A percentile compares a stretch with the other conserved stretches of the same genome.
Evolutionary conservation across 2,113 vertebrate species (phyloP).

Genomic region (Donacobius atricapilla): DNA sequence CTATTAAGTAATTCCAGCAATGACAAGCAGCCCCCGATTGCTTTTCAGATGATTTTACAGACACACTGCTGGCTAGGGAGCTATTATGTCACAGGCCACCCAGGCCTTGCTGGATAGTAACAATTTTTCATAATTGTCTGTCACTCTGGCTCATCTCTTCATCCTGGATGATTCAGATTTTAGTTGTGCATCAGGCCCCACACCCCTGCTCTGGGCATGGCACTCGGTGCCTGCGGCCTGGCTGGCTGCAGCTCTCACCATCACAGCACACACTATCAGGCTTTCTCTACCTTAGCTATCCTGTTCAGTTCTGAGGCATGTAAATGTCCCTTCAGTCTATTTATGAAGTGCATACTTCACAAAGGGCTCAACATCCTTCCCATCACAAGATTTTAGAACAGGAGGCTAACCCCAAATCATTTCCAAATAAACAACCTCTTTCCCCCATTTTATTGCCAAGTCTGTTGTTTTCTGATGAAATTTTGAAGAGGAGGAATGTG

Average conservation of each 20-base stretch:
- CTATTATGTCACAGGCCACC: not conserved
- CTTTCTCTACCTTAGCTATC: not conserved
- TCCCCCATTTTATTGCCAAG: not conserved
- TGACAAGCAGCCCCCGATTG: not conserved
- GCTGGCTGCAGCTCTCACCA: not conserved
- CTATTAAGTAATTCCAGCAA: not conserved
- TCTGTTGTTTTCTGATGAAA: not conserved
- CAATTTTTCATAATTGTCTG: not conserved
- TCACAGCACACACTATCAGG: not conserved
- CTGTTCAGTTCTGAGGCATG: not conserved
- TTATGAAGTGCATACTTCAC: not conserved
- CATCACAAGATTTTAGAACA: not conserved
- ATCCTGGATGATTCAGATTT: not conserved
- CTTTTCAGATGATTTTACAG: not conserved
- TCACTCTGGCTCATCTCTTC: not conserved
- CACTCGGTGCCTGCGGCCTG: not conserved
- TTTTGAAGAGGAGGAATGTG: not conserved
- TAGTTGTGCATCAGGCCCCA: not conserved
- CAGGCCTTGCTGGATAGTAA: not conserved
- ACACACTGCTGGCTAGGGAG: not conserved
- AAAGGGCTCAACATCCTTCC: not conserved
- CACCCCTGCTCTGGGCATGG: accelerated
- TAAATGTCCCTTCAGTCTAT: not conserved
- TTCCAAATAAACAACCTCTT: not conserved
- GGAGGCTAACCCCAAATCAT: not conserved